These are phyloP conservation scores for Casuarius casuarius DNA, from an alignment of 2,113 vertebrate genomes.

Conservation along the genomic window DNA sequence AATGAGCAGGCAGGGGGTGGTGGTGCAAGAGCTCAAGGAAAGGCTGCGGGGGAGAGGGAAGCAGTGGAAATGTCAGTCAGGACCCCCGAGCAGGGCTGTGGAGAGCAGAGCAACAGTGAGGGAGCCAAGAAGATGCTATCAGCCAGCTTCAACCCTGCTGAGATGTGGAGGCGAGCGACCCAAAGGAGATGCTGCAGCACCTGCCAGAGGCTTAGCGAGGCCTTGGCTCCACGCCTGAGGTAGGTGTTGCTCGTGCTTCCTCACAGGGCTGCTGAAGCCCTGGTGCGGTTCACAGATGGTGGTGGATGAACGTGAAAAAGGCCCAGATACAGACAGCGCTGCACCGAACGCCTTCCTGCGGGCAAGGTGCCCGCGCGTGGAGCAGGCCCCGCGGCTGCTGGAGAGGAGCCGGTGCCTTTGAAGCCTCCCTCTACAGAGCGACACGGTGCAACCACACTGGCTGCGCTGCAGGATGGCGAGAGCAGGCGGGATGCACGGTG, in stretches of 20 bases:
- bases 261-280: no score
- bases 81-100: no score
- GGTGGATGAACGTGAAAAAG: not conserved
- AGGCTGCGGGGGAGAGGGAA: no score
- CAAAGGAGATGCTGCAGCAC: not conserved
- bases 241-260: no score
- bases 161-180: no score
- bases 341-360: accelerated
- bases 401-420: not conserved
- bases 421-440: not conserved
- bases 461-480: not conserved
- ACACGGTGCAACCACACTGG: not conserved
- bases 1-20: not conserved
- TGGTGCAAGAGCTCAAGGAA: no score
- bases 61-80: no score
- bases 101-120: no score
- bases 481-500: accelerated
- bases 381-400: not conserved
- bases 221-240: no score
- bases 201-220: not conserved
- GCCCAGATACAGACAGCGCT: not conserved
- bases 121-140: no score
- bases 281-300: accelerated
- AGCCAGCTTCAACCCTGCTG: no score
- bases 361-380: not conserved